A percentile compares a stretch with the other conserved stretches of the same genome.
Conservation (phyloP, 2,888 invertebrate genomes). For the Platerodrilus igneus region DNA sequence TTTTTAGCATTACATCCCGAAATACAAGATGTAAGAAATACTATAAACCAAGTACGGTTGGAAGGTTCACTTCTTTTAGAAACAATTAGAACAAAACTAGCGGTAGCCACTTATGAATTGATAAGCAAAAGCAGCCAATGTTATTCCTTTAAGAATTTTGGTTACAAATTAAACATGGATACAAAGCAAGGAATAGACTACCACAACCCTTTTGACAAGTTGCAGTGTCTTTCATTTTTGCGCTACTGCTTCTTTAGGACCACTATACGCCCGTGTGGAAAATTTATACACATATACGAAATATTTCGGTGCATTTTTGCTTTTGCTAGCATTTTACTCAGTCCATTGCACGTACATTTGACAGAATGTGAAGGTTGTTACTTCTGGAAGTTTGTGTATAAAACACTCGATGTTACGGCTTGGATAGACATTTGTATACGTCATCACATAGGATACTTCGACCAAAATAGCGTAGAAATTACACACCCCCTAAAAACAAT, state of each 20-base stretch:
- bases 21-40: slow-evolving; percentile 44
- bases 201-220: slow-evolving; percentile 9
- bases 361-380: too few relatives aligned
- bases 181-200: slow-evolving; percentile 10
- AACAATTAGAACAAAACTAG: too few relatives aligned
- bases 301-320: slow-evolving; percentile 21
- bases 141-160: slow-evolving; percentile 18
- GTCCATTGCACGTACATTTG: too few relatives aligned
- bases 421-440: slow-evolving; percentile 30
- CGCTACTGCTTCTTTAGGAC: slow-evolving; percentile 19
- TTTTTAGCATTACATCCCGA: slow-evolving; percentile 41
- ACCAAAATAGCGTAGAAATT: slow-evolving; percentile 28
- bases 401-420: slow-evolving; percentile 26
- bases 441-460: slow-evolving; percentile 32
- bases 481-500: slow-evolving; percentile 32
- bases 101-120: too few relatives aligned
- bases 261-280: slow-evolving; percentile 25
- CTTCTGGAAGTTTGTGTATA: too few relatives aligned
- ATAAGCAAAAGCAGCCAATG: too few relatives aligned
- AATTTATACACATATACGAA: slow-evolving; percentile 30
- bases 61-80: too few relatives aligned
- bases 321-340: too few relatives aligned
- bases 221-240: slow-evolving; percentile 6
- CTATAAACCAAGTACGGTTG: too few relatives aligned
- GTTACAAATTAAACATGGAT: slow-evolving; percentile 2